These are phyloP conservation scores for Cephus pulcher DNA, from an alignment of 2,888 invertebrate species.

Conservation along the genomic window DNA sequence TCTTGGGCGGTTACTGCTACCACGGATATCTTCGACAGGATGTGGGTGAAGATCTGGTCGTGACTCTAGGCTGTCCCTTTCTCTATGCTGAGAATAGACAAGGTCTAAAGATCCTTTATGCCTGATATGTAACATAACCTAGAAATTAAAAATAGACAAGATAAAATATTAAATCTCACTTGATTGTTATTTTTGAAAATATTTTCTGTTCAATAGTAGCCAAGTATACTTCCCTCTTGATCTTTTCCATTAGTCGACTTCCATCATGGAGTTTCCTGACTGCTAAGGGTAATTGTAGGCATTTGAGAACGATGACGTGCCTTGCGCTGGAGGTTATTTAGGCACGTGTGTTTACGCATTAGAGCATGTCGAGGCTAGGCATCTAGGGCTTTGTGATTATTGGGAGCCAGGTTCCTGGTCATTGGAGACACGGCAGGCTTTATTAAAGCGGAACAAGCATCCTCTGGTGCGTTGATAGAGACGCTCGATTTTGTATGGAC, in stretches of 20 bases:
- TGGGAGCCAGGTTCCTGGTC: neutral
- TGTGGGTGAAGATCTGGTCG: neutral
- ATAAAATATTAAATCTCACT: neutral
- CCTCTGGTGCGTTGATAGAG: neutral
- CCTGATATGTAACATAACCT: neutral
- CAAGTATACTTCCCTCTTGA: neutral
- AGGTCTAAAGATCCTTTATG: neutral
- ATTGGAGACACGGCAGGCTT: neutral
- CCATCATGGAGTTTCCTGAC: neutral
- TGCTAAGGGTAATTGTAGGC: neutral
- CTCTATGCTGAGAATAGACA: neutral
- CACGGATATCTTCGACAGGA: neutral
- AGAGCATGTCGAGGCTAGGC: neutral
- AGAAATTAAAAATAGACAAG: neutral
- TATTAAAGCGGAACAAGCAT: neutral
- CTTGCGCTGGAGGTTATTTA: neutral
- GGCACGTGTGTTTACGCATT: neutral
- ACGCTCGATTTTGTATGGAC: neutral
- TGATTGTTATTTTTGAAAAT: neutral
- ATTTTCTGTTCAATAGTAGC: neutral
- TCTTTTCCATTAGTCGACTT: neutral
- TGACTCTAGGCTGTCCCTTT: neutral
- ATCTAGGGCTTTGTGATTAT: neutral
- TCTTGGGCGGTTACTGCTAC: neutral
- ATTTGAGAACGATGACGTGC: neutral